Percentiles rank a stretch among this genome's conserved stretches.
Conservation (phyloP, 2,113 vertebrate genomes). For the Bombycilla garrulus region DNA sequence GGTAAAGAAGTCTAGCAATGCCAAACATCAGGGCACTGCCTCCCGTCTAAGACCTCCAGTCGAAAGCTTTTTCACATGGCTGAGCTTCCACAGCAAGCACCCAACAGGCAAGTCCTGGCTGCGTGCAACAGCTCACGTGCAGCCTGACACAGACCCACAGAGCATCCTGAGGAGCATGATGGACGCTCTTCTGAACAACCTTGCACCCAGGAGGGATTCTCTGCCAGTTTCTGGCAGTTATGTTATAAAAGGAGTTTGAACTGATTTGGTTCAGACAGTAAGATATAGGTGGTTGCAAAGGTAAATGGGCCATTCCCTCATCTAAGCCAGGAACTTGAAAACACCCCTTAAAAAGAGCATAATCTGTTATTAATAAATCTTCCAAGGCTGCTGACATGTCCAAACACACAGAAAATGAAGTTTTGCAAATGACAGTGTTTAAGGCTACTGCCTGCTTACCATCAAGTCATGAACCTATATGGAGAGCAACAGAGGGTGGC, state of each 20-base stretch:
- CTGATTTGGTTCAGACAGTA: not conserved
- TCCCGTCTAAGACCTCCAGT: not conserved
- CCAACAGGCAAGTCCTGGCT: fast-evolving
- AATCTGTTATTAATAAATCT: slow-evolving; percentile 43
- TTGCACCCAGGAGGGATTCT: not conserved
- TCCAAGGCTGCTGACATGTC: slow-evolving; percentile 50
- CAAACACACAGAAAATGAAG: slow-evolving; percentile 19
- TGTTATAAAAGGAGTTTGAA: not conserved
- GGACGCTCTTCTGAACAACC: not conserved
- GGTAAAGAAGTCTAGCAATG: not conserved
- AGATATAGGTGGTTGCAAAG: not conserved
- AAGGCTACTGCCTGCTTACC: not conserved
- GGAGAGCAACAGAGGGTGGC: not conserved
- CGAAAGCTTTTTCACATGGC: fast-evolving
- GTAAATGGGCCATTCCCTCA: slow-evolving; percentile 6
- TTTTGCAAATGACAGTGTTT: not conserved
- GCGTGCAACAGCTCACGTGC: fast-evolving
- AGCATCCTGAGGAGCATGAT: fast-evolving
- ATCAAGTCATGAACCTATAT: not conserved
- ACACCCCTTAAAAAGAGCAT: not conserved
- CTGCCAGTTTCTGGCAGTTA: not conserved
- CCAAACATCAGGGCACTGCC: not conserved
- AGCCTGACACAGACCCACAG: not conserved
- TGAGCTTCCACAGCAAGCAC: not conserved
- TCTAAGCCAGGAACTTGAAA: slow-evolving; percentile 22